Evolutionary conservation across 2,797 vertebrate species (phyloP).

Genomic region (Alcedo quadribrachys): DNA sequence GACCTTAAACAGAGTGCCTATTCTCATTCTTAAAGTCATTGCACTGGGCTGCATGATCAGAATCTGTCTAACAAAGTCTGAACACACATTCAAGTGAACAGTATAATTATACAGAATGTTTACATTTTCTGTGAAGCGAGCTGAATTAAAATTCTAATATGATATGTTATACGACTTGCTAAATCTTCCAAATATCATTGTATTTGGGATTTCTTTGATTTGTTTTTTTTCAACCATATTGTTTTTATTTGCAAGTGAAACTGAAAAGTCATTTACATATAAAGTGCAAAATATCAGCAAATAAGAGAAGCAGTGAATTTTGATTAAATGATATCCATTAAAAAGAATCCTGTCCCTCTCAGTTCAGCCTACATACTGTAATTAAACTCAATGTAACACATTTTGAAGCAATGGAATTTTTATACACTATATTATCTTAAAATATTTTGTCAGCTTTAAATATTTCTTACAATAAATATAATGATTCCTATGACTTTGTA

Average conservation of each 20-base stretch:
- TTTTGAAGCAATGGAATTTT: neutral
- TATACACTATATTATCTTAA: neutral
- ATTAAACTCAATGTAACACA: neutral
- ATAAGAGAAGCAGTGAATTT: neutral
- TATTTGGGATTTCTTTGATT: neutral
- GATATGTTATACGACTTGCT: neutral
- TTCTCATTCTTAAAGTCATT: neutral
- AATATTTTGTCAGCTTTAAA: neutral
- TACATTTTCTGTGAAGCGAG: neutral
- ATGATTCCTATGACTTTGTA: neutral
- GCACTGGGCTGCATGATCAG: neutral
- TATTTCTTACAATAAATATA: neutral
- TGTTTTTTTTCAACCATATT: rapidly evolving
- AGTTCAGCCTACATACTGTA: neutral
- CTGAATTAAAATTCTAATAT: neutral
- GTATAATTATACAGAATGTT: neutral
- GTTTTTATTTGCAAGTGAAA: neutral
- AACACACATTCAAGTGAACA: neutral
- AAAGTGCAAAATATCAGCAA: neutral
- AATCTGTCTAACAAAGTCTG: neutral
- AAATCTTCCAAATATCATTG: neutral
- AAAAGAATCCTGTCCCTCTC: neutral
- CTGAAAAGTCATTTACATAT: neutral
- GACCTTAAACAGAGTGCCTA: neutral
- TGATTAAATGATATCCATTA: neutral